Evolutionary conservation across 2,888 invertebrate species (phyloP).

Genomic region (Eupithecia tripunctaria): DNA sequence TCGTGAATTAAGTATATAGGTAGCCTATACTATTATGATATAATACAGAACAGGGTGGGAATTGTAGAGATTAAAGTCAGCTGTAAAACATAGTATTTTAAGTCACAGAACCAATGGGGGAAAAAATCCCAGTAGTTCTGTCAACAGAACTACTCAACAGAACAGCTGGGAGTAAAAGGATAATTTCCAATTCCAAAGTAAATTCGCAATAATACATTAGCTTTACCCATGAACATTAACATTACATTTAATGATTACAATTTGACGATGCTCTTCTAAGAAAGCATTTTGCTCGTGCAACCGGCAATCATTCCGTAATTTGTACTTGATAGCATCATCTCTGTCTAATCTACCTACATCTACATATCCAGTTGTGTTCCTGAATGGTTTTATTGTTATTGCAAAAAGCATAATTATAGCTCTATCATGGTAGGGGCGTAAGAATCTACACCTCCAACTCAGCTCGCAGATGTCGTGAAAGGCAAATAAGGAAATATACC

Average conservation of each 20-base stretch:
- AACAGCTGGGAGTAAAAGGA: too few relatives aligned
- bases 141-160: too few relatives aligned
- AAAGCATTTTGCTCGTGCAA: constrained; percentile 29
- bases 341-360: not conserved
- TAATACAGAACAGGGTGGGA: too few relatives aligned
- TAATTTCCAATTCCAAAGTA: not conserved
- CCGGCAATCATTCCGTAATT: constrained; percentile 27
- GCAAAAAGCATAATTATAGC: not conserved
- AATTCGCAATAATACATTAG: not conserved
- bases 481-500: not conserved
- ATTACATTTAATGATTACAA: constrained; percentile 35
- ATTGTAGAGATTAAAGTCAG: too few relatives aligned
- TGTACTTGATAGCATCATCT: constrained; percentile 7
- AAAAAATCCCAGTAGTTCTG: too few relatives aligned
- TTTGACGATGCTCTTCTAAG: constrained; percentile 25
- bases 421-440: not conserved
- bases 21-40: too few relatives aligned
- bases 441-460: not conserved
- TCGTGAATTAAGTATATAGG: too few relatives aligned
- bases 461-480: not conserved
- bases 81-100: too few relatives aligned
- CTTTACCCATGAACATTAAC: not conserved
- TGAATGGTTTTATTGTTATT: not conserved
- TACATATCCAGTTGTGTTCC: not conserved
- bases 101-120: too few relatives aligned